Evolutionary conservation across 2,888 invertebrate genomes (phyloP), one percentile per base, ranked within the genome.

Genomic region (Drosophila incognita): DNA sequence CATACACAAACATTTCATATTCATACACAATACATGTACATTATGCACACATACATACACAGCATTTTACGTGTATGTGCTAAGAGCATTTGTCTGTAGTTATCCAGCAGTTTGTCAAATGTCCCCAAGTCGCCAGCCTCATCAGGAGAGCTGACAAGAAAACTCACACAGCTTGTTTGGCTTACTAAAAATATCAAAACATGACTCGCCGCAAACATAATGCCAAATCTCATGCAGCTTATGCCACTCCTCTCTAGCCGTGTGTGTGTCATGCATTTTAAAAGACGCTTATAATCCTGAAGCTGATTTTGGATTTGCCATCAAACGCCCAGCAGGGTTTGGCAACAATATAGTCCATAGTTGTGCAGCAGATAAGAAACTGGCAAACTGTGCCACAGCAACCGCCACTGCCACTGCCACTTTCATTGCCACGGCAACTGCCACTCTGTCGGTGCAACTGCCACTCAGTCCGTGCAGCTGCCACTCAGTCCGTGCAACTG

Each of bases 121-220:
- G 79, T 74, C 70, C 63, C 21, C 40, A 54, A 40, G 65, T 61
- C 69, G 73, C 58, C 71, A 67, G 56, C 40, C 79, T 31, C 65
- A 56, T 38, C 74, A 66, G 74, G 69, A 72, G 60, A 46, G 57
- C 53, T 42, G 56, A 36, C 70, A 69, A 49, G 51, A 58, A 74
- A 53, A 64, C 49, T 48, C 49, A 59, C 51, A 62, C 27, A 56
- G 11, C 57, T 49, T 24, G 33, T 27, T 48, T 53, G 58, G 66
- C 64, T 63, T 51, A 66, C 58, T 76, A 69, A 66, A 69, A 75
- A 82, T 74, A 75, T 74, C 24, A 24, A 24, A 27, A 68, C 86
- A 82, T 78, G 74, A 72, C 71, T 76, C 51, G 73, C 75, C 82
- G 71, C 66, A 86, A 82, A 88, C 73, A 76, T 78, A 82, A 86